Base-by-base conservation (phyloP, 2,797 vertebrate genomes). In the Malurus leucopterus region DNA sequence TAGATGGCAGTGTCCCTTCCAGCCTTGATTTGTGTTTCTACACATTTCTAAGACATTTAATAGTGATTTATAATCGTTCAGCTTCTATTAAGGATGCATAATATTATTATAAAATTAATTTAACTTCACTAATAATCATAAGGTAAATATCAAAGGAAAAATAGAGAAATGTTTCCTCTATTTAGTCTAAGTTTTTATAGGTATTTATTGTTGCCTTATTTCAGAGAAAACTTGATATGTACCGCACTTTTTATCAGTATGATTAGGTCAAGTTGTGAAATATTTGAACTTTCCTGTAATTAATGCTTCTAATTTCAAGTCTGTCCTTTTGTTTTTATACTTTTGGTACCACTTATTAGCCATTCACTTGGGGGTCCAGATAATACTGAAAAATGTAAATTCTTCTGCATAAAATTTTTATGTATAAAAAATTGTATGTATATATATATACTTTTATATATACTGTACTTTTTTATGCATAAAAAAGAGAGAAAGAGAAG, bases 1-100 rank as follows among this genome's bases (percentile, higher is more conserved):
- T 88, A 93, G 85, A 68, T 91, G 86, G 68, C 84, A 88, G 29
- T 84, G 77, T 71, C n/a, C 18, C 59, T 86, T 80, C 55, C 68
- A 73, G 20, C 50, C 40, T 57, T 43, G 23, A 9, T 14, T 79
- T 27, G 16, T 29, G 19, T 15, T 63, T 72, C 54, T 68, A 4
- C 18, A 27, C 0, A 0, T 47, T 41, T 92, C 20, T 44, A 40
- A 80, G 53, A 21, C 7, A 38, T 51, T 88, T 65, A 70, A 68
- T 74, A 69, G 27, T 62, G 22, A 78, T 82, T 80, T 43, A 64
- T 29, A 81, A 78, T 54, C 9, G 2, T 43, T 91, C 53, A 89
- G 65, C 11, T 74, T 70, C 20, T 74, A 64, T 81, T 91, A 74
- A 68, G 8, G 15, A 79, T 43, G 21, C 8, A 50, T 36, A 82